These are phyloP conservation scores for Sinocyclocheilus rhinocerous DNA, from an alignment of 2,113 vertebrate species.

Conservation along the genomic window DNA sequence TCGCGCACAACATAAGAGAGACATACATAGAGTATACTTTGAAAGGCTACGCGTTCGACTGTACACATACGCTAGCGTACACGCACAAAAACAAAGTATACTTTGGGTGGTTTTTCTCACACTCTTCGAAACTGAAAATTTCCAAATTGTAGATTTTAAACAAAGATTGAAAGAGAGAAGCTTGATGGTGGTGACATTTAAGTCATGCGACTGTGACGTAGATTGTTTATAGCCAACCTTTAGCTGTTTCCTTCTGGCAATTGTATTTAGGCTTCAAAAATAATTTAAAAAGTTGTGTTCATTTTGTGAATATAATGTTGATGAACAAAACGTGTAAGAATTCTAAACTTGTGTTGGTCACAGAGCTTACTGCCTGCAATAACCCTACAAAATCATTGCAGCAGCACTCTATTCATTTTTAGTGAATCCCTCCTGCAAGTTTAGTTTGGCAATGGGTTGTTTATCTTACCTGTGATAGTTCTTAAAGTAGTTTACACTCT, in stretches of 20 bases:
- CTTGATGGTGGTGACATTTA: not conserved
- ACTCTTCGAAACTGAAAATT: not conserved
- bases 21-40: no score
- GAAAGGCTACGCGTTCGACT: no score
- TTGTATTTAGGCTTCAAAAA: not conserved
- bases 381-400: not conserved
- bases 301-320: not conserved
- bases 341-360: not conserved
- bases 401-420: not conserved
- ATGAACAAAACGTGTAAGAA: not conserved
- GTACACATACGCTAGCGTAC: no score
- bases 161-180: not conserved
- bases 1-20: no score
- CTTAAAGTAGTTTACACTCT: conserved; percentile 98
- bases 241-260: not conserved
- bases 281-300: not conserved
- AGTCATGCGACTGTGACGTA: not conserved
- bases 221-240: not conserved
- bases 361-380: not conserved
- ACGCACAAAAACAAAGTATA: no score
- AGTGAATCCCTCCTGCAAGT: not conserved
- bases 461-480: conserved; percentile 93
- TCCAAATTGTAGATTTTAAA: not conserved
- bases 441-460: not conserved
- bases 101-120: not conserved